Base-by-base conservation (phyloP, 2,888 invertebrate genomes). In the Troides oblongomaculatus region DNA sequence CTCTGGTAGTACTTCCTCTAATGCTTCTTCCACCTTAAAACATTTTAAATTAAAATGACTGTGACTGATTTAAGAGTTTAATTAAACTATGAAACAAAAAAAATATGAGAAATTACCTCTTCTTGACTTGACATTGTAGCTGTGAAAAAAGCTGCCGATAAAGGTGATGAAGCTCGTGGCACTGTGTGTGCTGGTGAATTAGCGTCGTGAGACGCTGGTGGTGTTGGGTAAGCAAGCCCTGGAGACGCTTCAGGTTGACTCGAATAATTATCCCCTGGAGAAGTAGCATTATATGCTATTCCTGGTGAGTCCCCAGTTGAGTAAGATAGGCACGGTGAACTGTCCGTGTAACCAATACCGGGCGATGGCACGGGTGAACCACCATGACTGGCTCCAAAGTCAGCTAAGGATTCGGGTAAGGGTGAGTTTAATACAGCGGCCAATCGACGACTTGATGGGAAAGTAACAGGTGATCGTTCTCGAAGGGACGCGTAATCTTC, bases 181-280 rank as follows among this genome's bases (percentile, higher is more conserved):
- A 95, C 95, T 10, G 89, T 85, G 70, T 91, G 90, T 12, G 89
- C 88, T 72, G 95, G 96, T 73, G 95, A 95, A 71, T 95, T 95
- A 30, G 96, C 96, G 88, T 97, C 97, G 77, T 97, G 97, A 76
- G 97, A 97, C 1, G 97, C 97, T 6, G 97, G 97, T 30, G 97
- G 97, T 12, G 97, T 97, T 3, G 97, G 97, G 82, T 97, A 97
- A 30, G 96, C 85, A 58, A 97, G 93, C 56, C 96, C 95, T 0
- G 96, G 96, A n/a, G 96, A 96, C 71, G 89, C 84, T 69, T 88
- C 86, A 4, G 91, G 84, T 66, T 90, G 91, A 59, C 86, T 86
- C 21, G 90, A 89, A 75, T 90, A 91, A 73, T 85, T 88, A 65
- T 87, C 88, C 61, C 86, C 84, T 4, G 91, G 91, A 6, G 92